A percentile compares a stretch with the other conserved stretches of the same genome.
These are phyloP conservation scores for Drosophila meridionalis DNA, from an alignment of 2,888 invertebrate genomes.

Conservation along the genomic window DNA sequence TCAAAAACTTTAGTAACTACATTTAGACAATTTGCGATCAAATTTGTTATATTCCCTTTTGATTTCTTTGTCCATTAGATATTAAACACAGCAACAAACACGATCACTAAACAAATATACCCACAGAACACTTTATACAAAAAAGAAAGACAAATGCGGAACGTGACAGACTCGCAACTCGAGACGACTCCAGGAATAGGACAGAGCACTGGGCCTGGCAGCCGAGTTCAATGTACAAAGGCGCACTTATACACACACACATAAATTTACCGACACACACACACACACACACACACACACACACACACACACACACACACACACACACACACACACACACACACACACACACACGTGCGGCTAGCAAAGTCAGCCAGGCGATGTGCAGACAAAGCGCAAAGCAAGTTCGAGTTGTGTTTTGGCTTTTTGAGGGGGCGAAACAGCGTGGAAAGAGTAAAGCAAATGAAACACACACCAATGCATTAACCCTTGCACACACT, in stretches of 20 bases:
- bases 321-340: constrained; percentile 17
- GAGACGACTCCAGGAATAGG: constrained; percentile 57
- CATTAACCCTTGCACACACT: constrained; percentile 13
- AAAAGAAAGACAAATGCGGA: constrained; percentile 22
- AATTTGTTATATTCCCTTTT: too few species aligned
- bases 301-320: constrained; percentile 19
- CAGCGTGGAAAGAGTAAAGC: constrained; percentile 54
- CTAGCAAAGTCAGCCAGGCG: constrained; percentile 54
- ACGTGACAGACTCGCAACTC: constrained; percentile 48
- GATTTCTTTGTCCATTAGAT: too few species aligned
- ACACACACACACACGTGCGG: constrained; percentile 11
- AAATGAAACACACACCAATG: constrained; percentile 60
- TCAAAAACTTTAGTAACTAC: too few species aligned
- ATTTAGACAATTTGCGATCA: too few species aligned
- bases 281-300: constrained; percentile 10
- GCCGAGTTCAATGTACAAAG: constrained; percentile 70
- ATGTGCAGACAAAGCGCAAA: constrained; percentile 69
- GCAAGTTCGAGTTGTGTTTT: constrained; percentile 77
- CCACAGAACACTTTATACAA: not conserved
- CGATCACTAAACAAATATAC: constrained; percentile 7
- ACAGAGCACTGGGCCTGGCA: constrained; percentile 38
- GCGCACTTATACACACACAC: constrained; percentile 43
- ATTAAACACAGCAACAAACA: not conserved
- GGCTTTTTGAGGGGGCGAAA: constrained; percentile 66
- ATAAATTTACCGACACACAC: constrained; percentile 15